Evolutionary conservation across 2,797 vertebrate species (phyloP).

Genomic region (Rhyacichthys aspro): DNA sequence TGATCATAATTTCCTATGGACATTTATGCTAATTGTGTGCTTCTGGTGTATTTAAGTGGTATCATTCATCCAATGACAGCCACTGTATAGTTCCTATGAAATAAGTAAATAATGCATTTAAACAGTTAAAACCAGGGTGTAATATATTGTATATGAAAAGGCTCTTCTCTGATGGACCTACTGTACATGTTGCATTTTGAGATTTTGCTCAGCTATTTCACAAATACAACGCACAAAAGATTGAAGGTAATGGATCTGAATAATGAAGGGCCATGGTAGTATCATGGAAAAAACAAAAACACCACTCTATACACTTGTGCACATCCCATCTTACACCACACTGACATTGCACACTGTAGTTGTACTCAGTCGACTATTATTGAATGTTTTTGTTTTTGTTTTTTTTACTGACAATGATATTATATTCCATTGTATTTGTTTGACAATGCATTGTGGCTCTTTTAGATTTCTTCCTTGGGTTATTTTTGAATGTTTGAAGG

Average conservation of each 20-base stretch:
- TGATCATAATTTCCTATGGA: too few species aligned
- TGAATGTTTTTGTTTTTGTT: constrained; percentile 2
- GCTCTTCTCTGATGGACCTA: constrained; percentile 1
- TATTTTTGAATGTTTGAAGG: constrained; percentile 11
- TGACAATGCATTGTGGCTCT: neutral
- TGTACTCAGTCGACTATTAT: neutral
- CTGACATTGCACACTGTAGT: constrained; percentile 4
- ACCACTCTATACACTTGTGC: neutral
- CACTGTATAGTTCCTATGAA: neutral
- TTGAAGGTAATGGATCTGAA: neutral
- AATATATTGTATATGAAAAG: neutral
- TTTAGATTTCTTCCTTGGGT: constrained; percentile 5
- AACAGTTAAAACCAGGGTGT: neutral
- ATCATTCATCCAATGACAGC: neutral
- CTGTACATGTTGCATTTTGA: neutral
- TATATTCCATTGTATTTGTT: neutral
- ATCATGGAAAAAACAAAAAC: neutral
- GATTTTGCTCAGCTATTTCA: neutral
- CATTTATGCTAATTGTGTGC: too few species aligned
- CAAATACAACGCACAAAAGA: constrained; percentile 1
- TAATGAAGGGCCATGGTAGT: neutral
- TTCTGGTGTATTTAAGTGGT: neutral
- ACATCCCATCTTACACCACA: neutral
- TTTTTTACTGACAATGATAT: constrained; percentile 4
- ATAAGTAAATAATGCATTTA: neutral